Percentiles rank a stretch among this genome's conserved stretches.
Conservation (phyloP, 1,140 invertebrate genomes). For the Teleopsis dalmanni region DNA sequence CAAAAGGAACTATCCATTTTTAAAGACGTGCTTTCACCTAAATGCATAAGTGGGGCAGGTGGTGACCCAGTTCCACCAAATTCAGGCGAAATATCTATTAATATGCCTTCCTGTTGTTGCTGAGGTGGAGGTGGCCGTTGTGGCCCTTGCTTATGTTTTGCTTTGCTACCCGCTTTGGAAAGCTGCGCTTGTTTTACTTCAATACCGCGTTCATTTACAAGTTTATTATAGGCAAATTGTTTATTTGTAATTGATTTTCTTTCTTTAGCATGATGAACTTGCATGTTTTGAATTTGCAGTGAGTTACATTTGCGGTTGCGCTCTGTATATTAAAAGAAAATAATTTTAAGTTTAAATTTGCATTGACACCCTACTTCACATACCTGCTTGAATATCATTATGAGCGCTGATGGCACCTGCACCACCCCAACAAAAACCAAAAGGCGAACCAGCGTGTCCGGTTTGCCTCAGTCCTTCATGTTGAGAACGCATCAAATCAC, state of each 20-base stretch:
- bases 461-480: constrained; percentile 15
- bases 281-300: constrained; percentile 25
- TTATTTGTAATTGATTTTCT: constrained; percentile 50
- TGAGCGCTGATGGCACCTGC: constrained; percentile 59
- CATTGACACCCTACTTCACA: constrained; percentile 58
- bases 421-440: constrained; percentile 80
- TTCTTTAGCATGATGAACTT: constrained; percentile 41
- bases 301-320: constrained; percentile 43
- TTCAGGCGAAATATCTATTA: constrained; percentile 57
- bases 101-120: constrained; percentile 48
- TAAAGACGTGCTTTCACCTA: constrained; percentile 25
- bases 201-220: constrained; percentile 55
- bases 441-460: constrained; percentile 53
- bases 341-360: neutral
- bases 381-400: constrained; percentile 71
- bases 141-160: constrained; percentile 34
- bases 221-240: constrained; percentile 70
- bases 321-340: constrained; percentile 13
- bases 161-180: neutral
- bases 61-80: constrained; percentile 23
- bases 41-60: neutral
- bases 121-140: constrained; percentile 48
- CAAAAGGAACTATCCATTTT: constrained; percentile 47
- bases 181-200: constrained; percentile 23
- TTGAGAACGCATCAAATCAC: constrained; percentile 35